phyloP scores from a whole-genome alignment of 2,113 vertebrate species.

The Choloepus hoffmanni region DNA sequence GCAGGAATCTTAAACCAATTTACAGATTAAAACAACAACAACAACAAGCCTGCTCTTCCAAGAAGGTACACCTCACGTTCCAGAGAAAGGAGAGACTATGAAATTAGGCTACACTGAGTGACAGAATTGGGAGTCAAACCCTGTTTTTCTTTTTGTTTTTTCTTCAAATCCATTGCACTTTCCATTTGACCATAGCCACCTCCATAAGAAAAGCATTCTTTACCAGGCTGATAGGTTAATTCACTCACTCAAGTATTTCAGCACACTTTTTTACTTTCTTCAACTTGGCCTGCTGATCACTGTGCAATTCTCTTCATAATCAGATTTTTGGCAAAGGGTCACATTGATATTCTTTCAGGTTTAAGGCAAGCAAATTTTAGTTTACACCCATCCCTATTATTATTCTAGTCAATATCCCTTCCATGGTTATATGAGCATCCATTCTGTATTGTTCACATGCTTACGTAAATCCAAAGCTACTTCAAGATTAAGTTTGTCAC shows the following conservation, averaged over 20 bases:
- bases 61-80: not conserved
- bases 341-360: not conserved
- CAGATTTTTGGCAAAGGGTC: not conserved
- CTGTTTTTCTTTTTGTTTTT: not conserved
- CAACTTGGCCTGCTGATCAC: not conserved
- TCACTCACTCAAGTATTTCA: not conserved
- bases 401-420: not conserved
- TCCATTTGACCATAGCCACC: not conserved
- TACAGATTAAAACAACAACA: not conserved
- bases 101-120: not conserved
- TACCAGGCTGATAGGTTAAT: not conserved
- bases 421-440: not conserved
- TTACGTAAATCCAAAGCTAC: not conserved
- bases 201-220: not conserved
- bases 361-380: not conserved
- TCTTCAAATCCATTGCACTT: not conserved
- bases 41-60: not conserved
- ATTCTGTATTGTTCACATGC: not conserved
- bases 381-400: not conserved
- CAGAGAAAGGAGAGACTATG: not conserved
- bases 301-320: not conserved
- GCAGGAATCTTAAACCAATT: not conserved
- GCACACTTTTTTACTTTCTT: not conserved
- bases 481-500: not conserved
- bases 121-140: not conserved